These are phyloP conservation scores for Patiria pectinifera DNA, from an alignment of 53 echinoderm and acorn worm genomes.

Conservation along the genomic window DNA sequence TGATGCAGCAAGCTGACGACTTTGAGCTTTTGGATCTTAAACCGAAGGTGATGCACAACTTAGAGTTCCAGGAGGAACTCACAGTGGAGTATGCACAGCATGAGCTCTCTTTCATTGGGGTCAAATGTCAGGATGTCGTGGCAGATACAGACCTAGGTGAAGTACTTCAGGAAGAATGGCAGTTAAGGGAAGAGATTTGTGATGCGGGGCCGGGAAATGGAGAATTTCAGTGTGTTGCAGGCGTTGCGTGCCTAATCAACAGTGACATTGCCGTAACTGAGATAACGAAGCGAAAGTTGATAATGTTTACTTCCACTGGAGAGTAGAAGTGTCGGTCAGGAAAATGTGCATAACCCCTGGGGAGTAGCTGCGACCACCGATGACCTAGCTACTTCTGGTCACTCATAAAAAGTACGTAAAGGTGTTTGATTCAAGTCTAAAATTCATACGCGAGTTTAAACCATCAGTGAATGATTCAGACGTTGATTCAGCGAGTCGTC, in stretches of 20 bases:
- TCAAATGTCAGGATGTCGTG: too few relatives aligned
- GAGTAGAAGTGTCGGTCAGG: background rate
- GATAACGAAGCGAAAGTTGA: background rate
- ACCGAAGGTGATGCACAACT: too few relatives aligned
- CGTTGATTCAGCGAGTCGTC: background rate
- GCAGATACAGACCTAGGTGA: too few relatives aligned
- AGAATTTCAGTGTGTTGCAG: background rate
- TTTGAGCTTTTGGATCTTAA: too few relatives aligned
- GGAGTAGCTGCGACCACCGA: background rate
- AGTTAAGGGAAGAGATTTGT: background rate
- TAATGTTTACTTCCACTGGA: background rate
- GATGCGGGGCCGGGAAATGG: background rate
- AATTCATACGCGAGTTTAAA: slow-evolving; percentile 7
- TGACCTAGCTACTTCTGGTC: too few relatives aligned
- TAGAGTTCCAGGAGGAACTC: too few relatives aligned
- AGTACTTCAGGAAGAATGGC: background rate
- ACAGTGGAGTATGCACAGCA: background rate
- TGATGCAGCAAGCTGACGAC: too few relatives aligned
- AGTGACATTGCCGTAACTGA: slow-evolving; percentile 6
- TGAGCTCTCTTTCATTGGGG: background rate
- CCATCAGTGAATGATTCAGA: background rate
- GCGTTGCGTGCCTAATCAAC: slow-evolving; percentile 14
- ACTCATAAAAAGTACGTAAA: too few relatives aligned
- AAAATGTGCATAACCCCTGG: background rate
- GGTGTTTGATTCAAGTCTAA: background rate